Percentiles rank a stretch among this genome's conserved stretches.
Evolutionary conservation across 2,797 vertebrate species (phyloP).

Genomic region (Centropyge bicolor): DNA sequence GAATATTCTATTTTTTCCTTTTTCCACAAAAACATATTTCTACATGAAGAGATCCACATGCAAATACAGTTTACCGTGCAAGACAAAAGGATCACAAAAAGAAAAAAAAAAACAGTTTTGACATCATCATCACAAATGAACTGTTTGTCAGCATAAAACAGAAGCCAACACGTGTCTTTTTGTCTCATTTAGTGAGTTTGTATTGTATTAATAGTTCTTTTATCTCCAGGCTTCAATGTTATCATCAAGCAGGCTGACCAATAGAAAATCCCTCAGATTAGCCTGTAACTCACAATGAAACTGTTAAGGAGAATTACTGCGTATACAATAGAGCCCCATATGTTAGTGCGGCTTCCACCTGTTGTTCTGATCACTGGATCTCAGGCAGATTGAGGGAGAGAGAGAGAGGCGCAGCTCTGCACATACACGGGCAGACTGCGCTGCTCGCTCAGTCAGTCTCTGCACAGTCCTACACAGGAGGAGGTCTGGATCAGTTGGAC

Average conservation of each 20-base stretch:
- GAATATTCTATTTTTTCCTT: too few relatives aligned
- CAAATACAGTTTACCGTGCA: too few relatives aligned
- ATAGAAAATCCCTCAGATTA: neutral
- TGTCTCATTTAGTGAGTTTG: too few relatives aligned
- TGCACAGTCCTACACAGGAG: neutral
- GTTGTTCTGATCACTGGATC: neutral
- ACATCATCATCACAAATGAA: neutral
- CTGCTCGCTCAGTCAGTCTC: neutral
- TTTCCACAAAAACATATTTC: too few relatives aligned
- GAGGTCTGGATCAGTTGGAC: neutral
- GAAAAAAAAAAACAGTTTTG: neutral
- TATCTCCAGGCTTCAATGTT: neutral
- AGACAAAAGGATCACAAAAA: neutral
- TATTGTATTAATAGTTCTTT: neutral
- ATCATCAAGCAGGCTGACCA: neutral
- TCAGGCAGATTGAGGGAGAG: too few relatives aligned
- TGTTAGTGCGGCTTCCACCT: slow-evolving; percentile 1
- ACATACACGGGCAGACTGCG: neutral
- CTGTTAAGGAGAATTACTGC: neutral
- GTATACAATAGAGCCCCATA: neutral
- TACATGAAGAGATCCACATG: too few relatives aligned
- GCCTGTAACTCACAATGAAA: neutral
- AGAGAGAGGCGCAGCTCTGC: neutral
- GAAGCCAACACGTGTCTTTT: neutral
- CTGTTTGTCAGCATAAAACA: neutral